phyloP scores from a whole-genome alignment of 2,113 vertebrate species.

The Hemichromis elongatus region DNA sequence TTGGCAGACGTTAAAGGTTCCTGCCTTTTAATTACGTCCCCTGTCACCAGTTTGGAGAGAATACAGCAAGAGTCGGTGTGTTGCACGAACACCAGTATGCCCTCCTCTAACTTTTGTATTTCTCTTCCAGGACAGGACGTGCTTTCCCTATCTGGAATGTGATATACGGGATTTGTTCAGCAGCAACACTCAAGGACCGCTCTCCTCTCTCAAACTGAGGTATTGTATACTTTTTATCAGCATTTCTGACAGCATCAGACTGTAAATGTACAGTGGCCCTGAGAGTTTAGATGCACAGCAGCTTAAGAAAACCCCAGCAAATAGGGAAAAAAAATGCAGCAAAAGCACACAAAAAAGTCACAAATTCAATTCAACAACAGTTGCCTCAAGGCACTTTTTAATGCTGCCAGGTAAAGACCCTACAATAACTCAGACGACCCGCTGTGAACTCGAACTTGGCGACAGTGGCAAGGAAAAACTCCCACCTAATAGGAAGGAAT shows the following conservation, averaged over 20 bases:
- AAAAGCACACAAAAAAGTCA: not conserved
- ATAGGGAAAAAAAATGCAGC: not conserved
- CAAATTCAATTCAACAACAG: not conserved
- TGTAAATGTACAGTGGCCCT: not conserved
- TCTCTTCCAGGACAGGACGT: conserved; percentile 37
- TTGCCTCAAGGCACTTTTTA: not conserved
- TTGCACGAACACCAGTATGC: not conserved
- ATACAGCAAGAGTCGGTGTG: not conserved
- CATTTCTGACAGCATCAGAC: not conserved
- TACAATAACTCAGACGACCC: not conserved
- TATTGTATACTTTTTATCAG: conserved; percentile 17
- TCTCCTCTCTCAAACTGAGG: conserved; percentile 16
- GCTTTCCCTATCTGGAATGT: conserved; percentile 52
- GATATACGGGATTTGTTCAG: conserved; percentile 46
- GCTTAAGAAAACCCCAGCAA: not conserved
- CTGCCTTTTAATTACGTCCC: conserved; percentile 8
- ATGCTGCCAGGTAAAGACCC: not conserved
- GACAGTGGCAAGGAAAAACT: not conserved
- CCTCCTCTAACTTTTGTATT: conserved; percentile 12
- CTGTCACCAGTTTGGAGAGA: not conserved
- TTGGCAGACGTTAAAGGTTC: not conserved
- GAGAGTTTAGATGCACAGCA: not conserved
- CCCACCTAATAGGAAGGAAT: not conserved
- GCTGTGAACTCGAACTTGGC: not conserved
- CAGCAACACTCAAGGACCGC: not conserved